Base-by-base conservation (phyloP, 2,888 invertebrate genomes). In the Magallana nippona region DNA sequence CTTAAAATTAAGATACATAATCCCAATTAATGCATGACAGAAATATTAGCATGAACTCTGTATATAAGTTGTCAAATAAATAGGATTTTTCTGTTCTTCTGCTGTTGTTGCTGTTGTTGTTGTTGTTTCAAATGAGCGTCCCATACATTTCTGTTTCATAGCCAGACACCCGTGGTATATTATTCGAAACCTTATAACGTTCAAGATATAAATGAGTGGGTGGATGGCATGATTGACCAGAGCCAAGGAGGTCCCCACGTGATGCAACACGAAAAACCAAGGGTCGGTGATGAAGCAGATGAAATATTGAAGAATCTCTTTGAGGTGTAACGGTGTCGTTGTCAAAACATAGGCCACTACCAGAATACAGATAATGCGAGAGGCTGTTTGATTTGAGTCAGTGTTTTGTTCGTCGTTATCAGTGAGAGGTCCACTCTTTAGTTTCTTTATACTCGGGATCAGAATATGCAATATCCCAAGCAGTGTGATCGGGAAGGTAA, bases 201-300 rank as follows among this genome's bases (percentile, higher is more conserved):
- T 79, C 27, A 84, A 22, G 10, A 81, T 78, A 15, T 81, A 84
- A 57, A 84, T 84, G 55, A 84, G 62, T 15, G 84, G 81, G 27
- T 84, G 81, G 19, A 84, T 78, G 13, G 78, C 11, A 78, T 84
- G 78, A 44, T 84, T 84, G 13, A 81, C 55, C 19, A 81, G 81
- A 0, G 81, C 13, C 10, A 84, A 58, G 13, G 81, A 27, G 1
- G 60, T 79, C 10, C 71, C 80, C 10, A 84, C 32, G 19, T 84
- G 80, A 27, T 78, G 27, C 10, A 81, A 81, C 56, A 84, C 77
- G 22, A 82, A 58, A 32, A 84, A 81, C 84, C 84, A 84, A 2
- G 78, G 60, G 10, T 84, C 81, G 5, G 19, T 55, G 3, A 44
- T 15, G n/a, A 56, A 60, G 15, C 84, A 81, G 11, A 55, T 10